These are phyloP conservation scores for Haemorhous mexicanus DNA, from an alignment of 2,113 vertebrate genomes.

Conservation along the genomic window DNA sequence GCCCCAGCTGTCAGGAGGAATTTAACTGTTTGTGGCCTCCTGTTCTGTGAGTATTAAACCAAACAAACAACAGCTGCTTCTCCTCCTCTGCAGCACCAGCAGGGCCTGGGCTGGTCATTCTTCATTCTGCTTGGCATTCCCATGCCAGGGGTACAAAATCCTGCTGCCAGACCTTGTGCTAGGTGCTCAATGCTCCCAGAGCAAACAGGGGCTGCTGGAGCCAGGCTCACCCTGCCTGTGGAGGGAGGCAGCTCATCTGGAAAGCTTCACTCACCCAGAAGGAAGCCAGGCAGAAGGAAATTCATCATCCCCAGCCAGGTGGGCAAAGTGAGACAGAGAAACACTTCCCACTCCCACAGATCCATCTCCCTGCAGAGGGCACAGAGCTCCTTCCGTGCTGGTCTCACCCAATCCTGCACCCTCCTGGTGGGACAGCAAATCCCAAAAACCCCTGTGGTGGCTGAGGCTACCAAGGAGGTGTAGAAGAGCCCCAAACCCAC, in stretches of 20 bases:
- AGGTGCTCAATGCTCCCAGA: background rate
- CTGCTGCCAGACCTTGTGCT: background rate
- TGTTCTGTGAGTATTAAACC: background rate
- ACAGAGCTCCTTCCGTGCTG: accelerated
- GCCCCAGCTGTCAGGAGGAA: slow-evolving; percentile 16
- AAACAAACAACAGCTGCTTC: slow-evolving; percentile 50
- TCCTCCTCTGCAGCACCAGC: background rate
- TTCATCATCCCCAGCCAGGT: no score
- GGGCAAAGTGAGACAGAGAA: background rate
- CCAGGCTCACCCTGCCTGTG: accelerated
- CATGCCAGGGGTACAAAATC: background rate
- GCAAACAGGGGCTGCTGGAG: background rate
- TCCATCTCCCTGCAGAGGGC: background rate
- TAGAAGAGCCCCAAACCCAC: background rate
- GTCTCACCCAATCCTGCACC: accelerated
- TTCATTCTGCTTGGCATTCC: background rate
- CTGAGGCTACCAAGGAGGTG: background rate
- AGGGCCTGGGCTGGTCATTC: background rate
- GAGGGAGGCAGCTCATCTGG: background rate
- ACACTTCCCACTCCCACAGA: background rate
- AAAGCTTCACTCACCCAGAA: background rate
- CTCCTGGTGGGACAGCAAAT: background rate
- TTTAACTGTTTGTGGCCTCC: slow-evolving; percentile 43
- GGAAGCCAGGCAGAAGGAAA: background rate
- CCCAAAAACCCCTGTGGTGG: background rate